A percentile compares a stretch with the other conserved stretches of the same genome.
phyloP scores from a whole-genome alignment of 2,113 vertebrate species.

The Agapornis roseicollis region DNA sequence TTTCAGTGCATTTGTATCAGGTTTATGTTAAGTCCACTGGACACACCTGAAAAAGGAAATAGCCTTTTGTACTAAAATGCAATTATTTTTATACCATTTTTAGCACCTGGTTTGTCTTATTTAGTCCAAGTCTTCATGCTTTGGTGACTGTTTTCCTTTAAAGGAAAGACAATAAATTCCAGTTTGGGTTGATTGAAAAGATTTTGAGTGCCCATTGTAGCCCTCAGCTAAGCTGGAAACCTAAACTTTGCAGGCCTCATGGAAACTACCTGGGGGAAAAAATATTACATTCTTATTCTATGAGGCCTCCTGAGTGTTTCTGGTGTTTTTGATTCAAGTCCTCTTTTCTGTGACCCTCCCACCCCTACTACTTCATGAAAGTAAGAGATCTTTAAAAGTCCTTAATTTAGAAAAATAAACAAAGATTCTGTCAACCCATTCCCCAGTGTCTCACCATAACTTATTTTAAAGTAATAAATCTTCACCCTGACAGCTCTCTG shows the following conservation, averaged over 20 bases:
- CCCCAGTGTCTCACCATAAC: conserved; percentile 50
- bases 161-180: background rate
- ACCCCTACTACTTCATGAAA: conserved; percentile 22
- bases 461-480: conserved; percentile 71
- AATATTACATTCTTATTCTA: background rate
- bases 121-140: background rate
- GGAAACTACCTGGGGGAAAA: background rate
- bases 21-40: background rate
- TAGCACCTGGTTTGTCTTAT: background rate
- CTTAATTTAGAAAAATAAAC: conserved; percentile 75
- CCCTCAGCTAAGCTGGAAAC: background rate
- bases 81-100: background rate
- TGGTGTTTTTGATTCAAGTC: conserved; percentile 39
- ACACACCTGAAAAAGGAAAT: background rate
- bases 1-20: background rate
- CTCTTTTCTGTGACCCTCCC: conserved; percentile 20
- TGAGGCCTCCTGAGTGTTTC: background rate
- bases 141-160: background rate
- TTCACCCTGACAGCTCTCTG: conserved; percentile 68
- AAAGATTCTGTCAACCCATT: conserved; percentile 59
- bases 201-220: background rate
- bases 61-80: background rate
- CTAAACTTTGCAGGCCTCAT: background rate
- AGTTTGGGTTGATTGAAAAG: background rate
- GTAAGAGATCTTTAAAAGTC: conserved; percentile 56